Percentiles rank a stretch among this genome's conserved stretches.
phyloP scores from a whole-genome alignment of 92 coral and sea anemone species.

The Chrysogorgia sp. region DNA sequence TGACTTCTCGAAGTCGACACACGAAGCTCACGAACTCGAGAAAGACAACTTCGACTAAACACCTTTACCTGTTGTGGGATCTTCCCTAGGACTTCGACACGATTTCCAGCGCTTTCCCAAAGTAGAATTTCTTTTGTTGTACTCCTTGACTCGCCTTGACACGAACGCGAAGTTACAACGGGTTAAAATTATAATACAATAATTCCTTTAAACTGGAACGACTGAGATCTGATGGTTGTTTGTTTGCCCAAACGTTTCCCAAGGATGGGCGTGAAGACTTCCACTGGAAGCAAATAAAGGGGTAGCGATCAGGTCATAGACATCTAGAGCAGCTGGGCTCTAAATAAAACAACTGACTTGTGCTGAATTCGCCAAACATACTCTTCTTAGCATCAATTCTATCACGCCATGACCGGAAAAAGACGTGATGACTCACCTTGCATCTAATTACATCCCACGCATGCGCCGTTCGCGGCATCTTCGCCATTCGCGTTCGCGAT shows the following conservation, averaged over 20 bases:
- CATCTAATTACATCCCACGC: slow-evolving; percentile 29
- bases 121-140: not conserved
- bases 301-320: slow-evolving; percentile 76
- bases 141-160: slow-evolving; percentile 37
- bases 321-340: slow-evolving; percentile 53
- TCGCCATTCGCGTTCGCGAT: slow-evolving; percentile 10
- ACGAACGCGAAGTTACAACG: slow-evolving; percentile 30
- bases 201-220: slow-evolving; percentile 29
- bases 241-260: slow-evolving; percentile 8
- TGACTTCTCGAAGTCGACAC: no score
- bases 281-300: slow-evolving; percentile 93
- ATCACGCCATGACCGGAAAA: slow-evolving; percentile 52
- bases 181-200: slow-evolving; percentile 21
- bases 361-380: slow-evolving; percentile 43
- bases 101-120: no score
- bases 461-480: slow-evolving; percentile 3
- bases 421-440: slow-evolving; percentile 33
- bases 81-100: no score
- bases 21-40: no score
- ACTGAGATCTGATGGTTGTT: not conserved
- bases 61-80: no score
- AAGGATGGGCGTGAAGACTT: slow-evolving; percentile 69
- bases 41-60: no score
- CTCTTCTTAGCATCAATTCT: slow-evolving; percentile 47
- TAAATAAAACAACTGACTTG: slow-evolving; percentile 42